Evolutionary conservation across 1,140 invertebrate genomes (phyloP), one percentile per base, ranked within the genome.

Genomic region (Zeugodacus cucurbitae): DNA sequence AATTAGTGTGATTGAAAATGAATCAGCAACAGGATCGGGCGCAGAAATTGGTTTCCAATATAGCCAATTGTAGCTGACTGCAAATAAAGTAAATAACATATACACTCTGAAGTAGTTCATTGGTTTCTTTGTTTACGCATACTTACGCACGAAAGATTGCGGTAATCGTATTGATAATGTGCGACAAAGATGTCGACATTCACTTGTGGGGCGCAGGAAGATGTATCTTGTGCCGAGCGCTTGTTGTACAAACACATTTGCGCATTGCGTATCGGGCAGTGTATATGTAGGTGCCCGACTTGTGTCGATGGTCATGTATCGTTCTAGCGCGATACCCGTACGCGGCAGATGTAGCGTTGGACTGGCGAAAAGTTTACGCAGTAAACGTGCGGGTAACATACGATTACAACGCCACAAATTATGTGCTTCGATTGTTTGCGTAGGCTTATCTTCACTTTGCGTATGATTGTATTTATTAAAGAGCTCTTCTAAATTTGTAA

Each of bases 61-160:
- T 94, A 96, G 96, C 96, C 96, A 97, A 92, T 97, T 97, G 90
- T 96, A 97, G 94, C 95, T 96, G 89, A 97, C 96, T 97, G 91
- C 54, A 88, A 89, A 70, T 29, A 89, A 86, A 67, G 70, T 67
- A 54, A 54, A 54, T 20, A 54, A 17, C 11, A 54, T 11, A 54
- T 54, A 54, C 14, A 54, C 48, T 14, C 11, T 54, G 48, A 54
- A 54, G 48, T 54, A 20, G 48, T 17, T 10, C 48, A 20, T 11
- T 54, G 3, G 14, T 54, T 54, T 20, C 48, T 54, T 54, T 54
- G 48, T 54, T 34, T 86, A 34, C 29, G 29, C 6, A 17, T 91
- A 95, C 96, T 95, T 94, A 96, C 96, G 94, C 89, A 96, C 94
- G 93, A 96, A 95, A 87, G 95, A 94, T 89, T 95, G 94, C 57